Percentiles rank a stretch among this genome's conserved stretches.
These are phyloP conservation scores for Antheraea mylitta DNA, from an alignment of 1,140 invertebrate genomes.

Conservation along the genomic window DNA sequence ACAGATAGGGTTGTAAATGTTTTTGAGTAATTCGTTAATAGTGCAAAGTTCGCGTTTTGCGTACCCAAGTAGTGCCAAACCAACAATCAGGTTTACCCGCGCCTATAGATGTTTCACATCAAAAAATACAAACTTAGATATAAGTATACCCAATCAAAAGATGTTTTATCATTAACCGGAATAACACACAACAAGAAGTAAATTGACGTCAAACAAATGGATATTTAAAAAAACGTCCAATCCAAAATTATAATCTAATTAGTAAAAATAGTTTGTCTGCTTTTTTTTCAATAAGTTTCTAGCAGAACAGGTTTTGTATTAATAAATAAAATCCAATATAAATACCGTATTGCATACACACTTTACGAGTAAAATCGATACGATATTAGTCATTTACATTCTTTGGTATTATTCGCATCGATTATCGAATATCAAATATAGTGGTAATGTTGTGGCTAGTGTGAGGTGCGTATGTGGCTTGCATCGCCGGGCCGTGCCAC, in stretches of 20 bases:
- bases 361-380: neutral
- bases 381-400: neutral
- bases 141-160: too few species aligned
- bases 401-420: neutral
- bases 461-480: slow-evolving; percentile 48
- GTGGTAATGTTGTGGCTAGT: slow-evolving; percentile 53
- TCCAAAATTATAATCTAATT: neutral
- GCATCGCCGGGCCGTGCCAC: slow-evolving; percentile 38
- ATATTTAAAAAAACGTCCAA: too few species aligned
- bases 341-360: neutral
- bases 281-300: neutral
- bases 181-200: too few species aligned
- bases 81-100: too few species aligned
- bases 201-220: too few species aligned
- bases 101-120: too few species aligned
- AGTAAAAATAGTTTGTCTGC: neutral
- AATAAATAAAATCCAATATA: neutral
- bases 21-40: too few species aligned
- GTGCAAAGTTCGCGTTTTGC: too few species aligned
- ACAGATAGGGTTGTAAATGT: too few species aligned
- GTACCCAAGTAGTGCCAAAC: too few species aligned
- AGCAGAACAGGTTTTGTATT: neutral
- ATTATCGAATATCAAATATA: slow-evolving; percentile 49
- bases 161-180: too few species aligned
- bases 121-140: too few species aligned